Conservation (phyloP, 2,888 invertebrate genomes). For the Andrena camellia region DNA sequence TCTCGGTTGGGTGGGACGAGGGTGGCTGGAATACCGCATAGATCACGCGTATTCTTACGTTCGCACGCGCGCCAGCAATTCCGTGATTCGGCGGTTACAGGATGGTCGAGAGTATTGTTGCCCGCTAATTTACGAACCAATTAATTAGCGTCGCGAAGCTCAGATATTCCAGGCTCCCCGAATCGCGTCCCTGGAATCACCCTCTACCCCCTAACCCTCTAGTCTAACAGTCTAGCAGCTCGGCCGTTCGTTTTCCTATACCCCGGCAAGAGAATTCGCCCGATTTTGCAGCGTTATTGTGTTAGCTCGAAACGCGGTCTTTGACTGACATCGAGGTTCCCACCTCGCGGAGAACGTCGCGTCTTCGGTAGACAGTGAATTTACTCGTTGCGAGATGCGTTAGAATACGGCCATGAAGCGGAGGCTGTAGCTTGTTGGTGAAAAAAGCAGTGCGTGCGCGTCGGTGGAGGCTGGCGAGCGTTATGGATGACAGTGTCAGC, state of each 20-base stretch:
- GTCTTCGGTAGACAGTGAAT: not conserved
- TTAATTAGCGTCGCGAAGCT: slow-evolving; percentile 80
- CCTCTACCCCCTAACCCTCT: not conserved
- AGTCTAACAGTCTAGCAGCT: not conserved
- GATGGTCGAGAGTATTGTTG: slow-evolving; percentile 77
- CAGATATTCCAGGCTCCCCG: slow-evolving; percentile 67
- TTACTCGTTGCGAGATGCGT: not conserved
- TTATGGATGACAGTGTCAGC: slow-evolving; percentile 83
- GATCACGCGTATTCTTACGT: slow-evolving; percentile 82
- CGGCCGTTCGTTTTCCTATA: not conserved
- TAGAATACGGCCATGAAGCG: not conserved
- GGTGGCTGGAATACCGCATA: slow-evolving; percentile 80
- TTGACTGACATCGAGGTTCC: not conserved
- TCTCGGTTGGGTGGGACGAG: slow-evolving; percentile 30
- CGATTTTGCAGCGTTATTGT: not conserved
- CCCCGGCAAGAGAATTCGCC: not conserved
- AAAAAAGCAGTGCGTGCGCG: slow-evolving; percentile 40
- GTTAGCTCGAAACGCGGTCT: not conserved
- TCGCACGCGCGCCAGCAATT: slow-evolving; percentile 71
- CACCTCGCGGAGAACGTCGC: not conserved
- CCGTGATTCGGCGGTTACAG: slow-evolving; percentile 67
- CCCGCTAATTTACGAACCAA: slow-evolving; percentile 84
- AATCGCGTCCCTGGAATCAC: slow-evolving; percentile 45
- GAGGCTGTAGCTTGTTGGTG: not conserved
- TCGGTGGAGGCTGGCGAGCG: slow-evolving; percentile 63